A percentile compares a stretch with the other conserved stretches of the same genome.
Conservation (phyloP, 2,113 vertebrate genomes). For the Mirza zaza region DNA sequence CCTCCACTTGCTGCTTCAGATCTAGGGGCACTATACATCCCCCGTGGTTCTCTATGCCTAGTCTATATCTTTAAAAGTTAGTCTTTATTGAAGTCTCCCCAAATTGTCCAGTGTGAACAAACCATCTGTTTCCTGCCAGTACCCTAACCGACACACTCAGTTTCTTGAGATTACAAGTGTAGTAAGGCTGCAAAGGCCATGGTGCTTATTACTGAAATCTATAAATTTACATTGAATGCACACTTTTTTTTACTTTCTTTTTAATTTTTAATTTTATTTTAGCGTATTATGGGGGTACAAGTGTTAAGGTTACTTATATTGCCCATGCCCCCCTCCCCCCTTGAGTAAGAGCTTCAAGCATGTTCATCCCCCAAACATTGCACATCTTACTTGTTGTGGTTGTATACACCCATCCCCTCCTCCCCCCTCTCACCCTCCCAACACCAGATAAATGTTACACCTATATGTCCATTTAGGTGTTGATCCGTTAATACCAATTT, state of each 20-base stretch:
- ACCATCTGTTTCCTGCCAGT: neutral
- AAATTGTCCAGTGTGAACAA: neutral
- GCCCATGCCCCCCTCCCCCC: too few species aligned
- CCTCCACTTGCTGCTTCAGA: neutral
- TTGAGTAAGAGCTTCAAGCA: too few species aligned
- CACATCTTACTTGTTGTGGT: too few species aligned
- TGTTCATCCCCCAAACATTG: too few species aligned
- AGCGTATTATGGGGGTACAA: too few species aligned
- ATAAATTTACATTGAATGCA: neutral
- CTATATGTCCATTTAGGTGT: too few species aligned
- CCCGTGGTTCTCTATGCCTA: neutral
- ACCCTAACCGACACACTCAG: neutral
- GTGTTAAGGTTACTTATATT: too few species aligned
- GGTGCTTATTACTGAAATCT: neutral
- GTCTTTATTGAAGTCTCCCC: neutral
- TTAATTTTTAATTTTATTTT: too few species aligned
- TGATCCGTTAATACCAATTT: too few species aligned
- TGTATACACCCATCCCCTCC: too few species aligned
- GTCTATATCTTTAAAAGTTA: neutral
- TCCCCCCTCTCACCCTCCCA: too few species aligned
- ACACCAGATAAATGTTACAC: too few species aligned
- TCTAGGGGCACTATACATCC: neutral
- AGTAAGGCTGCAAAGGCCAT: neutral
- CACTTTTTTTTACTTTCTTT: neutral
- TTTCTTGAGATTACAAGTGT: neutral